Evolutionary conservation across 2,888 invertebrate genomes (phyloP), one percentile per base, ranked within the genome.

Genomic region (Idaea biselata): DNA sequence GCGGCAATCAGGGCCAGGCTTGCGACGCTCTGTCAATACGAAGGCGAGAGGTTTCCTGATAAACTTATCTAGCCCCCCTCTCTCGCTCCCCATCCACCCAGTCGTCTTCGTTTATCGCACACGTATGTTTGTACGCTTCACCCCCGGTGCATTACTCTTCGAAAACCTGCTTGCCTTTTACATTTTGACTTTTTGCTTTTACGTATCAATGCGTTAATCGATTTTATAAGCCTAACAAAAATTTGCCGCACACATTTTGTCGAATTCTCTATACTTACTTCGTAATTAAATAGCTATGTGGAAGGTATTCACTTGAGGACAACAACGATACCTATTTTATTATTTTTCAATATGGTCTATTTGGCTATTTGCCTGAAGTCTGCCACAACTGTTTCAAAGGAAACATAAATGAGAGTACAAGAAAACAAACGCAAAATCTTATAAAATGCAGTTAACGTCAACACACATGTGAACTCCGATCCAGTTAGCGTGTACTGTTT

Each of bases 11-110:
- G 87, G 84, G 83, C 83, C 85, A 80, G 79, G 83, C 86, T 81
- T 84, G 86, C 91, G 89, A 86, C 86, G 90, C 84, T 89, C 87
- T 89, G 91, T 91, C 91, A 91, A 91, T 91, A 91, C 85, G 83
- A 83, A 87, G 87, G 85, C 89, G 89, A 91, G 88, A 89, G 90
- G 89, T 89, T 89, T 88, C 86, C 86, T 90, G 91, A 91, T 91
- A 91, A 91, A 91, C 89, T 91, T 91, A 91, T 91, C 89, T 88
- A 78, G 77, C 79, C 67, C 82, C 79, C 67, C 82, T 78, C 77
- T 18, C 78, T 73, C 69, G 71, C 72, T 73, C 77, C 72, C 73
- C 75, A 73, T 72, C 71, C 74, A 79, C 80, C 81, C 79, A 77
- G 80, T 78, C 81, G 81, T 79, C 88, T 84, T 74, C 83, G 83